These are phyloP conservation scores for Andrena bicolor DNA, from an alignment of 2,888 invertebrate species.

Conservation along the genomic window DNA sequence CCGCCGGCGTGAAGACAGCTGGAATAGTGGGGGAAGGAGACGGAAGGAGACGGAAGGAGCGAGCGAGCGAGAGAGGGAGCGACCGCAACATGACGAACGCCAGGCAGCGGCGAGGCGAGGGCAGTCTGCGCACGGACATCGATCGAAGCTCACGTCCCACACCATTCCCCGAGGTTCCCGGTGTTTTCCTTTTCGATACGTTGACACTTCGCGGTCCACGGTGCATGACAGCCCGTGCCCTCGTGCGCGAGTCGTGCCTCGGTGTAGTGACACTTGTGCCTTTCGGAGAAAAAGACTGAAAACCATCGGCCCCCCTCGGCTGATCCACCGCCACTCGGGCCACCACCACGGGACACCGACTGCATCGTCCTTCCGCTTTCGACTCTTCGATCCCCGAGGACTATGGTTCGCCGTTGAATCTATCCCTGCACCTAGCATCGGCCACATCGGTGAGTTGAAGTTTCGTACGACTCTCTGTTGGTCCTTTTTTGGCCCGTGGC, in stretches of 20 bases:
- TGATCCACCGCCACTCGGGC: neutral
- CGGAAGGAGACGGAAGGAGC: conserved; percentile 33
- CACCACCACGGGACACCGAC: neutral
- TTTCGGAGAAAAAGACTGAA: conserved; percentile 50
- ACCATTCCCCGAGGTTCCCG: conserved; percentile 67
- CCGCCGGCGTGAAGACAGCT: conserved; percentile 16
- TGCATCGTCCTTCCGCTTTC: neutral
- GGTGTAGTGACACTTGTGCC: conserved; percentile 71
- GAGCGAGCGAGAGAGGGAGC: conserved; percentile 59
- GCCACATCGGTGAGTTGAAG: conserved; percentile 40
- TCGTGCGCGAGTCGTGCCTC: conserved; percentile 52
- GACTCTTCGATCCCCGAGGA: conserved; percentile 2
- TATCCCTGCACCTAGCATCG: neutral
- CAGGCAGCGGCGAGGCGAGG: conserved; percentile 71
- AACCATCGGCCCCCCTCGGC: conserved; percentile 2
- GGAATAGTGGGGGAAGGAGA: conserved; percentile 16
- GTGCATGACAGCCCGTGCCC: neutral
- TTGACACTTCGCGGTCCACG: conserved; percentile 33
- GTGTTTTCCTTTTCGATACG: conserved; percentile 64
- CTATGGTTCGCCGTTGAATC: conserved; percentile 33
- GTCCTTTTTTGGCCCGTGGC: neutral
- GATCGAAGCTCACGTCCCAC: conserved; percentile 78
- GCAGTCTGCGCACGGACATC: conserved; percentile 82
- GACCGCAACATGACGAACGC: conserved; percentile 72
- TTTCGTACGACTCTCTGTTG: neutral